Conservation (phyloP, 1,140 invertebrate genomes). For the Cherax destructor region DNA sequence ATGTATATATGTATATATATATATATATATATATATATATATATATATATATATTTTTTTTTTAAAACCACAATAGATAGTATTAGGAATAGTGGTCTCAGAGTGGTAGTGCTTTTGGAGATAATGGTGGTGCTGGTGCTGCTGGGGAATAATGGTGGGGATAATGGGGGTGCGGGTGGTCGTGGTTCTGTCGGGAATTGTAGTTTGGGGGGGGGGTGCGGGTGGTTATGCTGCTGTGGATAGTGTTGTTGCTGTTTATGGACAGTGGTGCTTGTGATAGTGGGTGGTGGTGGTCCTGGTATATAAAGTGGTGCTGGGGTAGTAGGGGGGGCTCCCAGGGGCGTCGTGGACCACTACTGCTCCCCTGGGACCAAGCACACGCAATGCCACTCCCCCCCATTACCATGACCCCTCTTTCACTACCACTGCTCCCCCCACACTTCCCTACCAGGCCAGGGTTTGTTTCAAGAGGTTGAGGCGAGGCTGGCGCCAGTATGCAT, state of each 20-base stretch:
- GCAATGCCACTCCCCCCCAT: background rate
- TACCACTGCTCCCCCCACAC: too few species aligned
- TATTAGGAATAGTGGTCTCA: background rate
- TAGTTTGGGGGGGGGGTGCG: background rate
- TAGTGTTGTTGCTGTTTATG: too few species aligned
- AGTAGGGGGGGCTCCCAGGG: conserved; percentile 15
- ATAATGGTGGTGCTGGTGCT: too few species aligned
- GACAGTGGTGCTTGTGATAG: background rate
- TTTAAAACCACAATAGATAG: too few species aligned
- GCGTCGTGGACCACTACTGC: conserved; percentile 37
- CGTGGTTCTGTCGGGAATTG: background rate
- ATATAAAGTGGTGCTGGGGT: conserved; percentile 14
- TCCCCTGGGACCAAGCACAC: background rate
- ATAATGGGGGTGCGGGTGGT: background rate
- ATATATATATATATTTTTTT: too few species aligned
- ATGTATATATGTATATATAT: too few species aligned
- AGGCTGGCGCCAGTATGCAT: too few species aligned
- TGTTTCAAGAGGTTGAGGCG: too few species aligned
- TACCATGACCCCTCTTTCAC: background rate
- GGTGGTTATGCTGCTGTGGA: too few species aligned
- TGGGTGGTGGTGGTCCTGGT: conserved; percentile 4
- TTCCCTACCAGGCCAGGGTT: too few species aligned
- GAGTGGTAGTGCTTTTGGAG: background rate
- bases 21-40: too few species aligned
- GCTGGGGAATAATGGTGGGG: too few species aligned